Evolutionary conservation across 2,888 invertebrate genomes (phyloP).

Genomic region (Cephus nigrinus): DNA sequence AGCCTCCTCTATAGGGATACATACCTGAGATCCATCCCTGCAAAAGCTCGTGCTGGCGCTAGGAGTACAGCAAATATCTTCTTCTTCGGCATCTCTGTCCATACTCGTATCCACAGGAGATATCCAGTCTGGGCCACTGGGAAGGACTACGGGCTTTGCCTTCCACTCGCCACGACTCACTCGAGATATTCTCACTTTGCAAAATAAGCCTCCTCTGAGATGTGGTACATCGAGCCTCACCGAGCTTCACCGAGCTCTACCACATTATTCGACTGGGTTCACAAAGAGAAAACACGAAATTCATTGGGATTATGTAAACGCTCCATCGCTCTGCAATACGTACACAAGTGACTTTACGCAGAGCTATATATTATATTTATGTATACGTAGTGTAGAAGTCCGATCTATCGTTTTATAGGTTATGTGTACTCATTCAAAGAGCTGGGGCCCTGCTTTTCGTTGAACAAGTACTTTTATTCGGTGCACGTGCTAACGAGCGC

Average conservation of each 20-base stretch:
- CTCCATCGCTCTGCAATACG: no score
- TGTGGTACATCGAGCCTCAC: no score
- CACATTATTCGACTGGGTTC: background rate
- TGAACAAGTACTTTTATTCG: background rate
- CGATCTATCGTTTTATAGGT: no score
- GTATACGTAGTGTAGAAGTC: background rate
- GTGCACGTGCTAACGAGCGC: background rate
- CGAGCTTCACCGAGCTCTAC: no score
- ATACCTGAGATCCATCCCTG: background rate
- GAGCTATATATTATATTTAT: background rate
- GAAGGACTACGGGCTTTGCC: background rate
- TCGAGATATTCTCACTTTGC: no score
- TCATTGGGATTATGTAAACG: background rate
- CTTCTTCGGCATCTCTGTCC: background rate
- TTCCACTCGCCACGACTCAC: no score
- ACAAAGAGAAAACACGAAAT: background rate
- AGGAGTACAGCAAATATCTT: background rate
- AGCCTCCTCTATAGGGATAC: background rate
- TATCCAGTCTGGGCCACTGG: conserved; percentile 3
- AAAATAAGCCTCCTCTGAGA: no score
- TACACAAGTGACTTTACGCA: no score
- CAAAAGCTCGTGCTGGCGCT: background rate
- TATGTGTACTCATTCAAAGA: background rate
- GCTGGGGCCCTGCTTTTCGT: no score
- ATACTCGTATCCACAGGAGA: background rate